Conservation (phyloP, 2,888 invertebrate genomes). For the Limnephilus marmoratus region DNA sequence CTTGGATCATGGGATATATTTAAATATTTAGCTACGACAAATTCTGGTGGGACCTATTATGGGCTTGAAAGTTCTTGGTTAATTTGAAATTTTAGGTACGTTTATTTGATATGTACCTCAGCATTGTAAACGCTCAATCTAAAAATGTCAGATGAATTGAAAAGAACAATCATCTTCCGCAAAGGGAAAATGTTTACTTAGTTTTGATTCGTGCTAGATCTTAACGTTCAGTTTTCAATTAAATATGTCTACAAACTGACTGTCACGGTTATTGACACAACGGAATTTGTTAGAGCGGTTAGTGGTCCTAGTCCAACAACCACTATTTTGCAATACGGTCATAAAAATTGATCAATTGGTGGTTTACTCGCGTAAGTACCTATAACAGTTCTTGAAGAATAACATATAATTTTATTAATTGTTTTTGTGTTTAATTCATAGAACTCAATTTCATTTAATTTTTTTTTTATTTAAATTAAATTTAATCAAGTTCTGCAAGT, state of each 20-base stretch:
- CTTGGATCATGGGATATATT: too few relatives aligned
- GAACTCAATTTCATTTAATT: too few relatives aligned
- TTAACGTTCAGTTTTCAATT: background rate
- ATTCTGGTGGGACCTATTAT: too few relatives aligned
- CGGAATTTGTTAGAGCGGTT: background rate
- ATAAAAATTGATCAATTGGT: background rate
- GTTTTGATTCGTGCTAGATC: background rate
- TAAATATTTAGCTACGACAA: too few relatives aligned
- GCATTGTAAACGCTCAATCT: background rate
- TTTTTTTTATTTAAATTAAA: too few relatives aligned
- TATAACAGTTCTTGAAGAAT: too few relatives aligned
- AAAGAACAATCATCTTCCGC: background rate
- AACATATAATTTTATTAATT: too few relatives aligned
- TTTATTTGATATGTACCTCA: background rate
- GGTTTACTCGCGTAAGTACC: background rate
- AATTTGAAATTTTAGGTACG: background rate
- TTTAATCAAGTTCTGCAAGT: too few relatives aligned
- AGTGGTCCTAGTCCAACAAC: background rate
- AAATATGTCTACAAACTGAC: background rate
- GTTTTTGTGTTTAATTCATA: too few relatives aligned
- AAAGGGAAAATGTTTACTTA: background rate
- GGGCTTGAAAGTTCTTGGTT: background rate
- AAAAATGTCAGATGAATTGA: background rate
- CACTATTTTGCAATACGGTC: background rate
- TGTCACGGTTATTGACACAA: background rate